Base-by-base conservation (phyloP, 2,113 vertebrate genomes). In the Sinocyclocheilus rhinocerous region DNA sequence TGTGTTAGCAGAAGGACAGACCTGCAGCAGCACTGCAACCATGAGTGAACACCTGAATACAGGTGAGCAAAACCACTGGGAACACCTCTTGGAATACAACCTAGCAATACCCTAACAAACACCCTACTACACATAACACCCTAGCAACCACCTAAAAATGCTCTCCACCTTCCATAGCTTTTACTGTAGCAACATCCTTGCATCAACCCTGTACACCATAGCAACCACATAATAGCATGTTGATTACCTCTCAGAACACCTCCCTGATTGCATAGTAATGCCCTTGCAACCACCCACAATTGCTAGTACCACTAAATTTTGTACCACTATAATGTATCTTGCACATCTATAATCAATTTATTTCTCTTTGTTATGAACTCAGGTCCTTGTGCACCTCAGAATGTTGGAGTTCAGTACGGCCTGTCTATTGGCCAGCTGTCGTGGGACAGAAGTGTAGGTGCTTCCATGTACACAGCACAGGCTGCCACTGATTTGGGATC, bases 321-420 rank as follows among this genome's bases (percentile, higher is more conserved):
- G 29, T 36, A 39, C 16, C 18, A 42, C 18, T 45, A 45, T 70
- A 70, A 13, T 39, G 6, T 57, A 16, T 22, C 10, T 50, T n/a
- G 42, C 42, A 45, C 42, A 45, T 2, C 8, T 10, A 0, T 69
- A 57, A 15, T 11, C 1, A 4, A 11, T 80, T 33, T 20, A 4
- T 52, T 22, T 29, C 3, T 55, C 3, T 55, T 55, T 6, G 10
- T 73, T 83, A 72, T 6, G 84, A 65, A 39, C 76, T 15, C 84
- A 96, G 95, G 77, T 29, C 93, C 95, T 0, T 96, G 95, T 89
- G 52, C 88, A 55, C 93, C 95, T 0, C 52, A 76, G 33, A 83
- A 90, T 57, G 87, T 94, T 86, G 87, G 7, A 57, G 78, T 86
- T 2, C 20, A 70, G 24, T 95, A 95, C 90, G 80, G 69, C 48